Conservation (phyloP, 2,888 invertebrate species). For the Protophormia terraenovae region DNA sequence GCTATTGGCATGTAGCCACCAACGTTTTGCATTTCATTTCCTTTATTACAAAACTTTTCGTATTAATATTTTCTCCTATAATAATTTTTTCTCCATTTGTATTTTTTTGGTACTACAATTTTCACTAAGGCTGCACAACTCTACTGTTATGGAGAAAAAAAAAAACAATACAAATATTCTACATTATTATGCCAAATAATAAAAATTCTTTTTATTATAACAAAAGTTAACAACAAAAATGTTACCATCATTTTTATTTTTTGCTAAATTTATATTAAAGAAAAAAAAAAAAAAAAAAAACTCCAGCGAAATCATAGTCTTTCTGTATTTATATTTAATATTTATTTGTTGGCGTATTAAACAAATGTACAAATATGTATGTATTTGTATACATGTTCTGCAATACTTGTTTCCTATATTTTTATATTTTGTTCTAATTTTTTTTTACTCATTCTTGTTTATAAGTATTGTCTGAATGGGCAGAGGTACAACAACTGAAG, state of each 20-base stretch:
- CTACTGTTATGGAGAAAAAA: background rate
- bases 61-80: slow-evolving; percentile 64
- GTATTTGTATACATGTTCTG: background rate
- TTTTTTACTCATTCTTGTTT: background rate
- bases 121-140: slow-evolving; percentile 14
- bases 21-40: slow-evolving; percentile 68
- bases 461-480: background rate
- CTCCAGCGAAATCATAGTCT: slow-evolving; percentile 15
- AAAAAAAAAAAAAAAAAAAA: slow-evolving; percentile 6
- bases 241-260: slow-evolving; percentile 27
- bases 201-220: slow-evolving; percentile 50
- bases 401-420: background rate
- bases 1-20: slow-evolving; percentile 67
- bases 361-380: slow-evolving; percentile 35
- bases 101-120: slow-evolving; percentile 11
- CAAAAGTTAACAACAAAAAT: slow-evolving; percentile 44
- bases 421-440: slow-evolving; percentile 24
- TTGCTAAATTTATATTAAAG: background rate
- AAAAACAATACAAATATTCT: background rate
- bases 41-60: slow-evolving; percentile 71
- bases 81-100: background rate
- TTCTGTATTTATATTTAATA: slow-evolving; percentile 46
- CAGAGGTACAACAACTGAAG: background rate
- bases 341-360: slow-evolving; percentile 57
- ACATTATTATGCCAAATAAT: slow-evolving; percentile 53